Evolutionary conservation across 2,888 invertebrate genomes (phyloP).

Genomic region (Habroteleia sp.): DNA sequence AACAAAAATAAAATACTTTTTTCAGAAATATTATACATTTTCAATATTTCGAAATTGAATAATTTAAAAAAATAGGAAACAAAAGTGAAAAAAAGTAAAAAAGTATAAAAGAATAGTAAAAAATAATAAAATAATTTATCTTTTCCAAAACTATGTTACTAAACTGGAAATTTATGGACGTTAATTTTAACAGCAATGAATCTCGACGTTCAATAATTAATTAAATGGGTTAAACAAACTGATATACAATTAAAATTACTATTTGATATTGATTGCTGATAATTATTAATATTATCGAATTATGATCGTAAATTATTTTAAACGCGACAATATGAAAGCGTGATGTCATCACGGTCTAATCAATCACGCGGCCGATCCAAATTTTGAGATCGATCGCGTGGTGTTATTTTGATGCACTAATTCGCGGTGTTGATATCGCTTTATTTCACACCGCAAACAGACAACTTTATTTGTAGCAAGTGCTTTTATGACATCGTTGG

Average conservation of each 20-base stretch:
- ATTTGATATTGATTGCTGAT: neutral
- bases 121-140: too few species aligned
- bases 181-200: too few species aligned
- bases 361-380: conserved; percentile 1
- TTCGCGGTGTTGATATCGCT: conserved; percentile 1
- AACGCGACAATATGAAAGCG: neutral
- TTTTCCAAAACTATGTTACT: too few species aligned
- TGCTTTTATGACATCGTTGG: conserved; percentile 14
- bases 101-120: too few species aligned
- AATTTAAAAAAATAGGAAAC: too few species aligned
- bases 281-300: neutral
- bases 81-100: too few species aligned
- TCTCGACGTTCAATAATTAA: too few species aligned
- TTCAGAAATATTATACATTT: too few species aligned
- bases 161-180: too few species aligned
- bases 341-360: neutral
- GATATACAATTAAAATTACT: neutral
- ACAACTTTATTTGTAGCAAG: conserved; percentile 35
- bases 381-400: conserved; percentile 5
- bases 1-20: too few species aligned
- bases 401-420: conserved; percentile 3
- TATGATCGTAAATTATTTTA: neutral
- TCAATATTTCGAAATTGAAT: too few species aligned
- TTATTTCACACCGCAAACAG: conserved; percentile 6
- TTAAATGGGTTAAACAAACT: neutral